Conservation (phyloP, 1,140 invertebrate genomes). For the Meloidogyne hapla region DNA sequence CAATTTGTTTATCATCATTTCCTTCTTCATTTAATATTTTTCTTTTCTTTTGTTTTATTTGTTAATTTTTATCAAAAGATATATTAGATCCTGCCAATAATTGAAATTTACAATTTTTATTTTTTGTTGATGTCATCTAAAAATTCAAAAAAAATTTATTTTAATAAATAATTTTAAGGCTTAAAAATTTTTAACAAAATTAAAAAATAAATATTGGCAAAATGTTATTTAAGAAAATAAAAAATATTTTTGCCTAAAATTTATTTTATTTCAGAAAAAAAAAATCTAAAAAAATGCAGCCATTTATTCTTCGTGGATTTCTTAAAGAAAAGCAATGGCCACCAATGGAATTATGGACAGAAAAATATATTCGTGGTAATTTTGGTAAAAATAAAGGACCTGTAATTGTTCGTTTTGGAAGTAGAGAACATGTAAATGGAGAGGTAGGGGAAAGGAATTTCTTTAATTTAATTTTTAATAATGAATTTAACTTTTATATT, state of each 20-base stretch:
- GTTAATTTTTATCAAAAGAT: background rate
- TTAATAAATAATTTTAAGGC: background rate
- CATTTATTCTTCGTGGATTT: constrained; percentile 28
- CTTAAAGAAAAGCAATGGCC: constrained; percentile 14
- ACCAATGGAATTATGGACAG: constrained; percentile 19
- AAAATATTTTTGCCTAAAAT: background rate
- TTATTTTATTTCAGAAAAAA: background rate
- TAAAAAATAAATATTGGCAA: background rate
- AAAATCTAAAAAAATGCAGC: background rate
- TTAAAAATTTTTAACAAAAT: background rate
- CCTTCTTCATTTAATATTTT: background rate
- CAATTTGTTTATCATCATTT: background rate
- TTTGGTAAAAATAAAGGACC: background rate
- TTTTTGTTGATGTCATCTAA: background rate
- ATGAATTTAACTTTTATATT: background rate
- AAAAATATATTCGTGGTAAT: constrained; percentile 12
- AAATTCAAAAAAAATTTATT: background rate
- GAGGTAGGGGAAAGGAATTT: background rate
- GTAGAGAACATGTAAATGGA: constrained; percentile 11
- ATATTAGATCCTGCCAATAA: background rate
- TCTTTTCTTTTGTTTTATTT: background rate
- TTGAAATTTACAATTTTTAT: background rate
- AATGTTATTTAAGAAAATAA: background rate
- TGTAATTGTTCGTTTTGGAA: constrained; percentile 12
- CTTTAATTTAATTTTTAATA: background rate